Evolutionary conservation across 1,140 invertebrate genomes (phyloP).

Genomic region (Drosophila sucinea): DNA sequence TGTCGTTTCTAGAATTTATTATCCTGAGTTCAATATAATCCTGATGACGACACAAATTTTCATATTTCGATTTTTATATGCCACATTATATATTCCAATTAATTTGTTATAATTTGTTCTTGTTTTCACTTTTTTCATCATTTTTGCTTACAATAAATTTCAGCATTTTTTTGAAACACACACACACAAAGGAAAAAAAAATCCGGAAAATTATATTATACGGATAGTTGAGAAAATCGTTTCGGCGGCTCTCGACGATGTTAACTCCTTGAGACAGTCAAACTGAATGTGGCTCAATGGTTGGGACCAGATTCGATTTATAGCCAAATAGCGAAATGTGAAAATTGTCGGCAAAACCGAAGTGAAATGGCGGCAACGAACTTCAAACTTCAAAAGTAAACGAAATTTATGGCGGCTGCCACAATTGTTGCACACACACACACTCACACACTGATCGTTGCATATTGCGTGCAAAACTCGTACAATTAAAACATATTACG

Average conservation of each 20-base stretch:
- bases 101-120: not conserved
- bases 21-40: too few species aligned
- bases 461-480: constrained; percentile 61
- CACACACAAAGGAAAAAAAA: constrained; percentile 39
- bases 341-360: constrained; percentile 41
- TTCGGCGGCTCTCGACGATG: constrained; percentile 31
- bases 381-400: constrained; percentile 59
- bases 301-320: constrained; percentile 82
- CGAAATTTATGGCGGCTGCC: constrained; percentile 50
- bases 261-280: constrained; percentile 51
- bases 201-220: constrained; percentile 5
- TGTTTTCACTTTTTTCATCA: not conserved
- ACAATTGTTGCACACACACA: constrained; percentile 45
- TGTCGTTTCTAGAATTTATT: too few species aligned
- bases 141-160: constrained; percentile 76
- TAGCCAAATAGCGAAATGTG: constrained; percentile 65
- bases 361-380: constrained; percentile 64
- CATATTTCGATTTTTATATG: not conserved
- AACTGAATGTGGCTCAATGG: constrained; percentile 71
- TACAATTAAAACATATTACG: constrained; percentile 78
- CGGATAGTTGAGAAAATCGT: constrained; percentile 8
- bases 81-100: not conserved
- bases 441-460: constrained; percentile 10
- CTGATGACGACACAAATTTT: too few species aligned
- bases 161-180: constrained; percentile 62